Evolutionary conservation across 2,888 invertebrate genomes (phyloP), one percentile per base, ranked within the genome.

Genomic region (Ditula angustiorana): DNA sequence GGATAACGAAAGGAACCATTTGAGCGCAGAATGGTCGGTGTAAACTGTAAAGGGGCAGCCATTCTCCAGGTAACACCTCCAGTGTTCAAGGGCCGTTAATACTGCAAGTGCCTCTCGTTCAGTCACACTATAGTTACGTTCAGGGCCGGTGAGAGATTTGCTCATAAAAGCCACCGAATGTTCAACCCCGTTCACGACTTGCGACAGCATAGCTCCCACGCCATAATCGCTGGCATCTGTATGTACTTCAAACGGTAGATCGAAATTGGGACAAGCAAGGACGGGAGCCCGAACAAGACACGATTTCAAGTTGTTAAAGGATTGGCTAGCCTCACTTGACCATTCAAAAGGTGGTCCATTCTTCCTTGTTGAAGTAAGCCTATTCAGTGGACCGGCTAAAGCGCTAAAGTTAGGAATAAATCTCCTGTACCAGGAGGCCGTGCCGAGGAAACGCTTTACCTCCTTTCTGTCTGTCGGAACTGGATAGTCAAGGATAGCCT

Each of bases 401-500:
- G n/a, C n/a, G n/a, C n/a, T n/a, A n/a, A n/a, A n/a, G n/a, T n/a
- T n/a, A n/a, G n/a, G n/a, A n/a, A n/a, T n/a, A n/a, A n/a, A n/a
- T n/a, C n/a, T n/a, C n/a, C n/a, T n/a, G n/a, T n/a, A n/a, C n/a
- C n/a, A n/a, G n/a, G n/a, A n/a, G n/a, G n/a, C n/a, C n/a, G n/a
- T n/a, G n/a, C n/a, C n/a, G n/a, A n/a, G n/a, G n/a, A n/a, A n/a
- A n/a, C n/a, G n/a, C n/a, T n/a, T n/a, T n/a, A n/a, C n/a, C n/a
- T n/a, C n/a, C n/a, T n/a, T n/a, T n/a, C n/a, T n/a, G n/a, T n/a
- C n/a, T n/a, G 7, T 67, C 2, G 74, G 71, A 60, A 41, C 66
- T 11, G 71, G 67, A 23, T 47, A 71, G 35, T 71, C 64, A 4
- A 69, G 33, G 5, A 73, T 71, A 1, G 69, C 68, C 7, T 19